A percentile compares a stretch with the other conserved stretches of the same genome.
These are phyloP conservation scores for Enteromius afrohamiltoni DNA, from an alignment of 2,797 vertebrate species.

Conservation along the genomic window DNA sequence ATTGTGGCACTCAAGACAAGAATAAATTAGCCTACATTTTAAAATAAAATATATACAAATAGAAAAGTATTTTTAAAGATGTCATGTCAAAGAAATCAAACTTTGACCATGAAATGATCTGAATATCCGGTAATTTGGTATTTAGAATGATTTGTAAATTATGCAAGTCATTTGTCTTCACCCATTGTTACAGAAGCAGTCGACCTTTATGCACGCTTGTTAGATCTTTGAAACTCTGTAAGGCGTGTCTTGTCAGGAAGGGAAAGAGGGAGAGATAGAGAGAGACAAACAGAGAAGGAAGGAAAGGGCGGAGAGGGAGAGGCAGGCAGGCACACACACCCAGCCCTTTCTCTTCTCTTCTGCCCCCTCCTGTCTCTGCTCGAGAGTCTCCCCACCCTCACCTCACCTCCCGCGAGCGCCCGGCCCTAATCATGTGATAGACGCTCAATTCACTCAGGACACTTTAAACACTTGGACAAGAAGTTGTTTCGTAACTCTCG, in stretches of 20 bases:
- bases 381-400: conserved; percentile 38
- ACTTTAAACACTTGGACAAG: conserved; percentile 41
- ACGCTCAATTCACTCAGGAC: conserved; percentile 16
- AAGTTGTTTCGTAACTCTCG: conserved; percentile 15
- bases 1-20: neutral
- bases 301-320: conserved; percentile 42
- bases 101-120: too few relatives aligned
- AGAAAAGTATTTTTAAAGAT: neutral
- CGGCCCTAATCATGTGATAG: conserved; percentile 50
- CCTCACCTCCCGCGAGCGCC: conserved; percentile 47
- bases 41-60: neutral
- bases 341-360: conserved; percentile 25
- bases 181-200: conserved; percentile 4
- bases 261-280: conserved; percentile 37
- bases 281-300: conserved; percentile 36
- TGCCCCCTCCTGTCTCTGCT: conserved; percentile 19
- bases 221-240: conserved; percentile 37
- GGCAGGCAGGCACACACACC: conserved; percentile 28
- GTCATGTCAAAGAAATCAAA: too few relatives aligned
- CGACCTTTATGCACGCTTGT: conserved; percentile 18
- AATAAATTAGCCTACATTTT: neutral
- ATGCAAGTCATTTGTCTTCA: neutral
- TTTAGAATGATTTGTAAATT: neutral
- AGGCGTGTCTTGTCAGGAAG: conserved; percentile 44
- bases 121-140: too few relatives aligned